phyloP scores from a whole-genome alignment of 2,888 invertebrate genomes.

The Stegana nigrithorax region DNA sequence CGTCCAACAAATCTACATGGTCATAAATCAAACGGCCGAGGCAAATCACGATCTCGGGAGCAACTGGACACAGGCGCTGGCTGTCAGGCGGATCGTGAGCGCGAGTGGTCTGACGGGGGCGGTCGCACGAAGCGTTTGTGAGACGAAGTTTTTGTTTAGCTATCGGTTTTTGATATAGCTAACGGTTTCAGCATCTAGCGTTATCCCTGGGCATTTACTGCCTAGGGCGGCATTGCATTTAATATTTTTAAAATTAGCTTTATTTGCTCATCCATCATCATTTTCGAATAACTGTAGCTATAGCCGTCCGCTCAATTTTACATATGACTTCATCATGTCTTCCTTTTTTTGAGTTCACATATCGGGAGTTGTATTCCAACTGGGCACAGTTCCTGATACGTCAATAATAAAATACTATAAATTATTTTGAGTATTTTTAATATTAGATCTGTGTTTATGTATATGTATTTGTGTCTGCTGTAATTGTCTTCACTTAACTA shows the following conservation, averaged over 20 bases:
- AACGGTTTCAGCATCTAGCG: constrained; percentile 34
- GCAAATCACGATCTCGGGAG: constrained; percentile 39
- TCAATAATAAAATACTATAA: too few species aligned
- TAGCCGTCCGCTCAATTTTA: not conserved
- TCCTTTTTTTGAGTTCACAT: not conserved
- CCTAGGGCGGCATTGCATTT: too few species aligned
- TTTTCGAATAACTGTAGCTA: not conserved
- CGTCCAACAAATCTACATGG: constrained; percentile 26
- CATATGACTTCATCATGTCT: not conserved
- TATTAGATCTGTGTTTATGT: too few species aligned
- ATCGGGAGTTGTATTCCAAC: too few species aligned
- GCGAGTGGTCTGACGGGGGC: constrained; percentile 64
- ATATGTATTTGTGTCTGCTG: not conserved
- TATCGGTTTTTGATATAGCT: constrained; percentile 26
- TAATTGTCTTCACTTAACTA: too few species aligned
- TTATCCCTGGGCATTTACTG: too few species aligned
- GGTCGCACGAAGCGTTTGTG: constrained; percentile 63
- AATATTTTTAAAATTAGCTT: constrained; percentile 6
- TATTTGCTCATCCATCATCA: not conserved
- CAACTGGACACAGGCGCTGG: constrained; percentile 41
- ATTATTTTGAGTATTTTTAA: too few species aligned
- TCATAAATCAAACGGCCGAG: constrained; percentile 33
- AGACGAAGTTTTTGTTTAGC: constrained; percentile 67
- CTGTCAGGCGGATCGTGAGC: constrained; percentile 33
- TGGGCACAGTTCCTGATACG: too few species aligned